Evolutionary conservation across 2,888 invertebrate genomes (phyloP).

Genomic region (Tineola bisselliella): DNA sequence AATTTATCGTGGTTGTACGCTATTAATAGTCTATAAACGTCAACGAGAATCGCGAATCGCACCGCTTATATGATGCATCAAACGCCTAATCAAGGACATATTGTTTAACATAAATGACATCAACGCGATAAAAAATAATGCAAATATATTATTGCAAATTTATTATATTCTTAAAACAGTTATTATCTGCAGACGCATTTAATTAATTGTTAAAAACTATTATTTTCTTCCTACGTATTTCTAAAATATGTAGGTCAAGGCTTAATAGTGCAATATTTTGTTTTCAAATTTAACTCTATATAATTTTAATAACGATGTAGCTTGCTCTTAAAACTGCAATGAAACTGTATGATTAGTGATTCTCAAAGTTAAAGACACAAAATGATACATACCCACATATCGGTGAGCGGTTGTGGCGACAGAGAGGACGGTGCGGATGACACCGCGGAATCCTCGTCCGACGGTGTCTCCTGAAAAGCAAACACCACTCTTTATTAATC

Average conservation of each 20-base stretch:
- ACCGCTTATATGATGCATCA: not conserved
- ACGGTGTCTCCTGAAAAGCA: conserved; percentile 49
- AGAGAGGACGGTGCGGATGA: conserved; percentile 76
- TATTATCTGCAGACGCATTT: not conserved
- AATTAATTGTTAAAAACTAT: not conserved
- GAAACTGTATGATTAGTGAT: too few relatives aligned
- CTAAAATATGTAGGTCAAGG: not conserved
- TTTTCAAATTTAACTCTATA: conserved; percentile 11
- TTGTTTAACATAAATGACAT: conserved; percentile 12
- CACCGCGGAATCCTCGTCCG: conserved; percentile 74
- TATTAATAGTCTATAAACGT: too few relatives aligned
- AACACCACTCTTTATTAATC: not conserved
- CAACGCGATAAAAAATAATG: conserved; percentile 9
- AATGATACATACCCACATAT: conserved; percentile 59
- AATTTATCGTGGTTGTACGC: too few relatives aligned
- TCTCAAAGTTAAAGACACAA: too few relatives aligned
- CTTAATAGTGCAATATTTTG: not conserved
- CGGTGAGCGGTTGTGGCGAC: conserved; percentile 72
- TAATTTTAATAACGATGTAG: too few relatives aligned
- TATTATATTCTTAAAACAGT: not conserved
- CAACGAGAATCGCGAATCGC: conserved; percentile 1
- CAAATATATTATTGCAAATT: not conserved
- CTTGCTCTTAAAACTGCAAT: too few relatives aligned
- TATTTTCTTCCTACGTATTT: not conserved
- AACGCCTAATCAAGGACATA: conserved; percentile 11